phyloP scores from a whole-genome alignment of 2,888 invertebrate species.

The Rhabditophanes sp. region DNA sequence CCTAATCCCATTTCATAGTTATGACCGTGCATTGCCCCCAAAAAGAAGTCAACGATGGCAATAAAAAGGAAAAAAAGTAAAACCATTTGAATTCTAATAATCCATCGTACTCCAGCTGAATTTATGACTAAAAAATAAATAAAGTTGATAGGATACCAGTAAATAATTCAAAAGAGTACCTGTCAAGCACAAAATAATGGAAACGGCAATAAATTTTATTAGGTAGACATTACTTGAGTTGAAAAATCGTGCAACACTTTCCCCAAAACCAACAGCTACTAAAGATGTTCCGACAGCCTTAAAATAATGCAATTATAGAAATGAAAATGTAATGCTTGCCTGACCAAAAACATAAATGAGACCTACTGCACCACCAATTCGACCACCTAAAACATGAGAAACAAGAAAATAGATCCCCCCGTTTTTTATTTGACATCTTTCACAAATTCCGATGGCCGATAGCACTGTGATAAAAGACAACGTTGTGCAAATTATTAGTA shows the following conservation, averaged over 20 bases:
- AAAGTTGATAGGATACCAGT: too few species aligned
- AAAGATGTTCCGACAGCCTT: conserved; percentile 64
- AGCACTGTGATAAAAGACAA: conserved; percentile 78
- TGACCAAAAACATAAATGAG: conserved; percentile 88
- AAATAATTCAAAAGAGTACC: conserved; percentile 35
- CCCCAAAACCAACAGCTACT: conserved; percentile 88
- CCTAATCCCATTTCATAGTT: conserved; percentile 64
- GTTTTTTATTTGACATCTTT: conserved; percentile 77
- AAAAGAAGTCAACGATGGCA: conserved; percentile 78
- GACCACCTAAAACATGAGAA: conserved; percentile 77
- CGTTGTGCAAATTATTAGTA: conserved; percentile 55
- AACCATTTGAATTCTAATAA: conserved; percentile 78
- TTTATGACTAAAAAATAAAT: conserved; percentile 58
- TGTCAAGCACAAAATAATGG: conserved; percentile 68
- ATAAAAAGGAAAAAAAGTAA: conserved; percentile 67
- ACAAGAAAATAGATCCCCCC: conserved; percentile 93
- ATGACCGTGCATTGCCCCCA: conserved; percentile 70
- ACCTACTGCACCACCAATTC: conserved; percentile 79
- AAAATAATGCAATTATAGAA: neutral
- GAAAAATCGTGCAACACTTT: conserved; percentile 74
- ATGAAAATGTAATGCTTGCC: conserved; percentile 50
- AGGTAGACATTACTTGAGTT: conserved; percentile 58
- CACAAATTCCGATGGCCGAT: conserved; percentile 69
- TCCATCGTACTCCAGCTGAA: conserved; percentile 92
- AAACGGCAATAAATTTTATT: conserved; percentile 68